Evolutionary conservation across 2,797 vertebrate genomes (phyloP).

Genomic region (Neoniphon sammara): DNA sequence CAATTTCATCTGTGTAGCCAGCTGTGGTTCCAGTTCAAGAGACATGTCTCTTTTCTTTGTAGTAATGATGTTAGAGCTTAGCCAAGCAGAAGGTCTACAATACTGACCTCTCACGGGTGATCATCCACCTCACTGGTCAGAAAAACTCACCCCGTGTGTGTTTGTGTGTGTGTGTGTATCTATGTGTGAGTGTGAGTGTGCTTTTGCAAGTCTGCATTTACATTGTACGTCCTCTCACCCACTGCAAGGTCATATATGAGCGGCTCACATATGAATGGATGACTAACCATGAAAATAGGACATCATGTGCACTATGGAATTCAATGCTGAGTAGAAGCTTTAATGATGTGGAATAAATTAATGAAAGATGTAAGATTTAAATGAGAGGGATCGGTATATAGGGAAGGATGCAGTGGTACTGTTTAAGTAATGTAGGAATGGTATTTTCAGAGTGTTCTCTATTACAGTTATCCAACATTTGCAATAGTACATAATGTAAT

Average conservation of each 20-base stretch:
- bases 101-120: constrained; percentile 32
- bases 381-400: not conserved
- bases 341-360: constrained; percentile 31
- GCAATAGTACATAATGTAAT: not conserved
- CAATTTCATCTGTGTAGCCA: constrained; percentile 48
- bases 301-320: constrained; percentile 10
- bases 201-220: not conserved
- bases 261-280: not conserved
- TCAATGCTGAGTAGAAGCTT: constrained; percentile 17
- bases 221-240: constrained; percentile 9
- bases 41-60: constrained; percentile 22
- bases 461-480: not conserved
- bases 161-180: constrained; percentile 8
- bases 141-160: constrained; percentile 14
- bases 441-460: not conserved
- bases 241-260: constrained; percentile 22
- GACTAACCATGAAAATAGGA: constrained; percentile 19
- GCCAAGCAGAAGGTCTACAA: constrained; percentile 32
- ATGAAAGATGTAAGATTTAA: not conserved
- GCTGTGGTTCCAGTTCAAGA: constrained; percentile 38
- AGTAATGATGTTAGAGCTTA: constrained; percentile 2
- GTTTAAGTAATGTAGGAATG: too few relatives aligned
- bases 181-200: not conserved
- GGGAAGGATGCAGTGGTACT: not conserved
- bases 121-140: constrained; percentile 28